Conservation (phyloP, 2,113 vertebrate genomes). For the Tiliqua scincoides region DNA sequence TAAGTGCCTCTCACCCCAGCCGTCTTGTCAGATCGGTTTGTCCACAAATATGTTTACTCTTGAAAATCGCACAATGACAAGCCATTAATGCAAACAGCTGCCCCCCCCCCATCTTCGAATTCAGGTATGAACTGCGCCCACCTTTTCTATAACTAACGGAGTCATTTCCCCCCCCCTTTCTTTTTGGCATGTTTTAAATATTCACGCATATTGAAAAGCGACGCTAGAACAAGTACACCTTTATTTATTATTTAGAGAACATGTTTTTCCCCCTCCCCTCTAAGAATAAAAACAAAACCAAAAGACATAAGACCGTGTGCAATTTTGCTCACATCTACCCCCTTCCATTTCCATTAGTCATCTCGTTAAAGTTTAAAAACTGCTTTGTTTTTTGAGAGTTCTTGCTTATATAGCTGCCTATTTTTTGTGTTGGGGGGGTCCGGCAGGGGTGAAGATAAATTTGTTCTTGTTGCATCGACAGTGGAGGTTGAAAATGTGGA, state of each 20-base stretch:
- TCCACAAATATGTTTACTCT: constrained; percentile 68
- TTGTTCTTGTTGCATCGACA: not conserved
- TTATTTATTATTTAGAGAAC: constrained; percentile 92
- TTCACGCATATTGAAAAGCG: constrained; percentile 81
- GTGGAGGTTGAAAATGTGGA: not conserved
- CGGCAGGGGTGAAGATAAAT: not conserved
- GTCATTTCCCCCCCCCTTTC: not conserved
- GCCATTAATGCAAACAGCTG: constrained; percentile 75
- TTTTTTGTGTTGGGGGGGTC: constrained; percentile 37
- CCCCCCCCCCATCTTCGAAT: constrained; percentile 43
- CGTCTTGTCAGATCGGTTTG: constrained; percentile 80
- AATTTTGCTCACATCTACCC: constrained; percentile 72
- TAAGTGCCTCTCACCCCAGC: constrained; percentile 67
- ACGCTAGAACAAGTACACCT: constrained; percentile 82
- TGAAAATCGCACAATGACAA: constrained; percentile 58
- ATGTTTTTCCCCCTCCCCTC: constrained; percentile 58
- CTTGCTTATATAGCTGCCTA: constrained; percentile 76
- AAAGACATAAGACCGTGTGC: constrained; percentile 64
- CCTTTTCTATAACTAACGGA: constrained; percentile 54
- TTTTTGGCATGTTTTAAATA: constrained; percentile 85
- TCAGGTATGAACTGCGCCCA: not conserved
- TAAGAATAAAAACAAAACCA: constrained; percentile 49
- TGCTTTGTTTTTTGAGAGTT: constrained; percentile 76
- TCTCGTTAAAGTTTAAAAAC: constrained; percentile 96
- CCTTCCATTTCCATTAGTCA: constrained; percentile 92